These are phyloP conservation scores for Falco naumanni DNA, from an alignment of 2,797 vertebrate genomes.

Conservation along the genomic window DNA sequence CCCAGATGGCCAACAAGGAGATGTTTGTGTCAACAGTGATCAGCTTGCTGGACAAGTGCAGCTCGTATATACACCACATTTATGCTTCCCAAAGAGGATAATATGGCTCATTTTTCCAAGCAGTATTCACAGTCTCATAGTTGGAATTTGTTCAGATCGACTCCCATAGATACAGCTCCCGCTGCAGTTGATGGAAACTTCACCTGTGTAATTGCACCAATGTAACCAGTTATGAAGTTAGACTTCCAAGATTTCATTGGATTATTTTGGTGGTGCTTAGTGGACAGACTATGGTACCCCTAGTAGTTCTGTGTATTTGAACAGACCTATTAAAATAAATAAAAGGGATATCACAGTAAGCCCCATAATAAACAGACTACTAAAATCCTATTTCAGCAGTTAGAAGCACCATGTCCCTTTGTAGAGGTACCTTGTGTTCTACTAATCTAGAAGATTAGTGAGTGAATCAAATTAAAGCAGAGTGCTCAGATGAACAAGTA, in stretches of 20 bases:
- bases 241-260: not conserved
- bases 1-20: not conserved
- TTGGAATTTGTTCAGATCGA: not conserved
- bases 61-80: not conserved
- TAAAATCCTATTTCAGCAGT: not conserved
- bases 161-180: not conserved
- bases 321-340: not conserved
- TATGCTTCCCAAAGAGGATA: not conserved
- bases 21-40: not conserved
- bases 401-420: not conserved
- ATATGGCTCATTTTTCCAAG: not conserved
- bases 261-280: not conserved
- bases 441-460: not conserved
- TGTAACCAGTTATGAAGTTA: not conserved
- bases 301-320: not conserved
- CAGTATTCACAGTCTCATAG: not conserved
- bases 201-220: not conserved
- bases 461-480: not conserved
- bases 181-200: not conserved
- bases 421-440: not conserved
- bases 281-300: not conserved
- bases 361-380: not conserved
- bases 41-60: not conserved
- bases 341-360: not conserved
- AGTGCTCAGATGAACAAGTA: not conserved